phyloP scores from a whole-genome alignment of 2,797 vertebrate species.

The Danionella dracula region DNA sequence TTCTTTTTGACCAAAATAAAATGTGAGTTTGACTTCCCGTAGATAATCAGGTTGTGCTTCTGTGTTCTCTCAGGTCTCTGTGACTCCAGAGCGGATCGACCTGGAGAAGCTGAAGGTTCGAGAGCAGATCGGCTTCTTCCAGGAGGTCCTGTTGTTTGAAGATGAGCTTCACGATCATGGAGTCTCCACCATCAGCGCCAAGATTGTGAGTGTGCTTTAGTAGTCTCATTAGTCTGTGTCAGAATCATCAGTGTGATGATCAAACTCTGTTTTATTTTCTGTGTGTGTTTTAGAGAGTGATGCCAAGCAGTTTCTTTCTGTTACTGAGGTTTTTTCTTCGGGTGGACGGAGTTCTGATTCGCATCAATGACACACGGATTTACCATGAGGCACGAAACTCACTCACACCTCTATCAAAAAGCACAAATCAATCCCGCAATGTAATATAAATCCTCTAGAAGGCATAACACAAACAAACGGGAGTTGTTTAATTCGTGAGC shows the following conservation, averaged over 20 bases:
- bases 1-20: too few species aligned
- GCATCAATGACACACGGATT: slow-evolving; percentile 91
- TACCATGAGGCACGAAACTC: slow-evolving; percentile 80
- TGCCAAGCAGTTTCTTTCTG: slow-evolving; percentile 95
- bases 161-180: slow-evolving; percentile 97
- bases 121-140: slow-evolving; percentile 95
- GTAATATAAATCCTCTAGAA: too few species aligned
- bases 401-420: background rate
- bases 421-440: background rate
- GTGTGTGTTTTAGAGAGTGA: slow-evolving; percentile 78
- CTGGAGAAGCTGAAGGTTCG: slow-evolving; percentile 90
- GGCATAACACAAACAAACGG: too few species aligned
- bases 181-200: slow-evolving; percentile 90
- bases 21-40: too few species aligned
- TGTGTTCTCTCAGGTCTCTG: slow-evolving; percentile 63
- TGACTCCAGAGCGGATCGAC: slow-evolving; percentile 87
- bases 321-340: slow-evolving; percentile 90
- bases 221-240: too few species aligned
- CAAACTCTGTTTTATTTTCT: too few species aligned
- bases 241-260: too few species aligned
- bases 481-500: too few species aligned
- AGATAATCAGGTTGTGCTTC: too few species aligned
- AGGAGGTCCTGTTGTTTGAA: slow-evolving; percentile 92
- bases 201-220: slow-evolving; percentile 87
- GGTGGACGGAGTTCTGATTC: slow-evolving; percentile 91